Evolutionary conservation across 2,113 vertebrate genomes (phyloP).

Genomic region (Elanoides forficatus): DNA sequence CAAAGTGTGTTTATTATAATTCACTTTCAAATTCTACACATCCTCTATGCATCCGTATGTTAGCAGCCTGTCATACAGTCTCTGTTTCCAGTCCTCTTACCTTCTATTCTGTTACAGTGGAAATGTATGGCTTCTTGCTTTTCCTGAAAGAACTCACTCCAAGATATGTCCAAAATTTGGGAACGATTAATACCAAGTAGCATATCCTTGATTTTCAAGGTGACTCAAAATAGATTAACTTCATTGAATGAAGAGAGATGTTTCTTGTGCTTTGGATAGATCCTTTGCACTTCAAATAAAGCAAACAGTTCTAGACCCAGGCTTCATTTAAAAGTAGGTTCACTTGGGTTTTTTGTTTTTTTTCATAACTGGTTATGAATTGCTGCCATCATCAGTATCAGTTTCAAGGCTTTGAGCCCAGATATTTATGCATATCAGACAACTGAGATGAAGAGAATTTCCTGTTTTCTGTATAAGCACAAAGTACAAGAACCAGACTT

Average conservation of each 20-base stretch:
- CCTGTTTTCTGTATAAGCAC: conserved; percentile 36
- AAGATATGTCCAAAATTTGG: not conserved
- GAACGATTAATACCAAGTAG: not conserved
- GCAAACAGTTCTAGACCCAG: not conserved
- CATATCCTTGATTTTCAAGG: not conserved
- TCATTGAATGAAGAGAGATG: not conserved
- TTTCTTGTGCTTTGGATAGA: not conserved
- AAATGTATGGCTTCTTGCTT: not conserved
- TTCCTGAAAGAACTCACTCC: not conserved
- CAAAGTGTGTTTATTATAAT: not conserved
- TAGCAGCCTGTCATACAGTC: not conserved
- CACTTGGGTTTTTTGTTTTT: not conserved
- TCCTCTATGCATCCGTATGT: not conserved
- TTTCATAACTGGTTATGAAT: not conserved
- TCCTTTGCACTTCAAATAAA: not conserved
- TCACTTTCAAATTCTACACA: not conserved
- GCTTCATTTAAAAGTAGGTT: not conserved
- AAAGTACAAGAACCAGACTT: not conserved
- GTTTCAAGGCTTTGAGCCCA: not conserved
- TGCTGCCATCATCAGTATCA: not conserved
- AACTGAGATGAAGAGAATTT: conserved; percentile 44
- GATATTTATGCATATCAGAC: conserved; percentile 18
- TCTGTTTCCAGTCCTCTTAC: not conserved
- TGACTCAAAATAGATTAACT: not conserved
- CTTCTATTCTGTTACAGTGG: not conserved